phyloP scores from a whole-genome alignment of 2,888 invertebrate genomes.

The Thecophora atra region DNA sequence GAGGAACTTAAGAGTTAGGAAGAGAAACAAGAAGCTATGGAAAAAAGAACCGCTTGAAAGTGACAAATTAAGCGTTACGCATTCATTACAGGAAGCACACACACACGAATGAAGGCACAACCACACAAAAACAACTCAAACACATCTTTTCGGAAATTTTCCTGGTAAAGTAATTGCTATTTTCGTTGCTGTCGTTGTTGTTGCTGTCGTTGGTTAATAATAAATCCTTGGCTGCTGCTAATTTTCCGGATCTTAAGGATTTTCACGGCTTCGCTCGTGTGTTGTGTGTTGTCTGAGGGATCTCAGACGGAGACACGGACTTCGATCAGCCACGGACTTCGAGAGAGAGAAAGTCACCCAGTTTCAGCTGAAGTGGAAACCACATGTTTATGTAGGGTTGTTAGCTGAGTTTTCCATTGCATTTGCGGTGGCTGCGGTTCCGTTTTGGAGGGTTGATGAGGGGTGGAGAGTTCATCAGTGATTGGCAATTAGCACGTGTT shows the following conservation, averaged over 20 bases:
- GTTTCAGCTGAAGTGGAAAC: too few species aligned
- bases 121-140: slow-evolving; percentile 15
- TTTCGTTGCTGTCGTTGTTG: not conserved
- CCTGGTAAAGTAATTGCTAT: slow-evolving; percentile 2
- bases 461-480: slow-evolving; percentile 28
- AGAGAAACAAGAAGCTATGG: slow-evolving; percentile 26
- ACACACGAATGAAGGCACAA: not conserved
- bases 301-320: not conserved
- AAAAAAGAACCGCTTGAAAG: slow-evolving; percentile 34
- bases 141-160: not conserved
- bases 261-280: slow-evolving; percentile 22
- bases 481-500: slow-evolving; percentile 37
- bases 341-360: not conserved
- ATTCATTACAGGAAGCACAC: not conserved
- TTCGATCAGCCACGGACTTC: not conserved
- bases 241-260: slow-evolving; percentile 36
- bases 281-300: not conserved
- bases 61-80: slow-evolving; percentile 36
- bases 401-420: slow-evolving; percentile 27
- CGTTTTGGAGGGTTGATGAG: not conserved
- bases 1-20: slow-evolving; percentile 21
- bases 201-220: slow-evolving; percentile 21
- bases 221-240: slow-evolving; percentile 35
- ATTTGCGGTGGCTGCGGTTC: not conserved
- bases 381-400: not conserved